Percentiles rank a stretch among this genome's conserved stretches.
phyloP scores from a whole-genome alignment of 2,797 vertebrate genomes.

The Enteromius viviparus region DNA sequence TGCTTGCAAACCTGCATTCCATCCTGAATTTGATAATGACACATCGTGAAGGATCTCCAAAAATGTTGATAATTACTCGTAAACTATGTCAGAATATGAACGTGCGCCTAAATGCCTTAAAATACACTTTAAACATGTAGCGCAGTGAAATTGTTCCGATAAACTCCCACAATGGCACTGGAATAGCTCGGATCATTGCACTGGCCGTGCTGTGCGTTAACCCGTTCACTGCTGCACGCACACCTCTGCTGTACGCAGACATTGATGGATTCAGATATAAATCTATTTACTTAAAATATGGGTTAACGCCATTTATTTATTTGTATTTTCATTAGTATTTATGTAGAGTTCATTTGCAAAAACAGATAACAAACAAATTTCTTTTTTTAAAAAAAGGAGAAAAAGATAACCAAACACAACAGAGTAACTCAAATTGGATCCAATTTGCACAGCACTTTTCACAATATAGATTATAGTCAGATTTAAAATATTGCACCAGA shows the following conservation, averaged over 20 bases:
- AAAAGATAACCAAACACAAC: neutral
- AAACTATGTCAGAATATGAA: neutral
- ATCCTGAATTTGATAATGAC: neutral
- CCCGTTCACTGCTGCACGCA: slow-evolving; percentile 9
- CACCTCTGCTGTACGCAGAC: neutral
- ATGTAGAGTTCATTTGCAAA: no score
- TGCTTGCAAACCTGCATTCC: neutral
- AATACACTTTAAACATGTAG: neutral
- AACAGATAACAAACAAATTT: no score
- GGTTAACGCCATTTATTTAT: neutral
- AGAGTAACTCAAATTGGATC: neutral
- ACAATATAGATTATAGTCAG: neutral
- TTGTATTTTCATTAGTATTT: neutral
- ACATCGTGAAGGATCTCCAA: neutral
- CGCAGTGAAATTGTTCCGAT: neutral
- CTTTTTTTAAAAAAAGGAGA: no score
- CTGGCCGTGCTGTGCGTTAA: slow-evolving; percentile 24
- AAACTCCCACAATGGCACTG: slow-evolving; percentile 12
- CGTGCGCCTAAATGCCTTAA: neutral
- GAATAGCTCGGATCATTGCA: neutral
- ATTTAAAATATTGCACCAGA: neutral
- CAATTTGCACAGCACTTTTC: no score
- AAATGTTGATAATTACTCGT: neutral
- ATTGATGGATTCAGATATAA: neutral
- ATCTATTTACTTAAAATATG: neutral